phyloP scores from a whole-genome alignment of 2,888 invertebrate species.

The Chymomyza caudatula region DNA sequence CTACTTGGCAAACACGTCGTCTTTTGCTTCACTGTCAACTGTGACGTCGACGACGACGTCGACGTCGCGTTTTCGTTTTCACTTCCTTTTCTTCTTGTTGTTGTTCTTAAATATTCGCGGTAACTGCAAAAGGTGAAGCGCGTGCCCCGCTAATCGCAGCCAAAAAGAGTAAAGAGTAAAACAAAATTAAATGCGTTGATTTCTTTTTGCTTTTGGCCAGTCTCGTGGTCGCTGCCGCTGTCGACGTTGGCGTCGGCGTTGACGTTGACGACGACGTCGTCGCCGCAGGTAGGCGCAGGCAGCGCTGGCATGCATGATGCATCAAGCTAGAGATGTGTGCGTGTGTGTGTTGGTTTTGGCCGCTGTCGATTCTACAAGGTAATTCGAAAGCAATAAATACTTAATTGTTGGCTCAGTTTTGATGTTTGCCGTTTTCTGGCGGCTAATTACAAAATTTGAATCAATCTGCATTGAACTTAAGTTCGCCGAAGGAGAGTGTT shows the following conservation, averaged over 20 bases:
- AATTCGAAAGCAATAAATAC: conserved; percentile 67
- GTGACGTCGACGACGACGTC: background rate
- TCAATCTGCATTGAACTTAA: conserved; percentile 31
- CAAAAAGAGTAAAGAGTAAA: conserved; percentile 29
- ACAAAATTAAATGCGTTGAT: conserved; percentile 52
- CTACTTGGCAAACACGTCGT: too few relatives aligned
- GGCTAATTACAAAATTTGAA: conserved; percentile 61
- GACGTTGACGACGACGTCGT: conserved; percentile 5
- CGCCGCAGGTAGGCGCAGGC: conserved; percentile 48
- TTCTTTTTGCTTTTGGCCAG: conserved; percentile 32
- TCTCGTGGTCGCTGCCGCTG: background rate
- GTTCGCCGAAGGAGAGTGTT: background rate
- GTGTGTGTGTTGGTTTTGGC: conserved; percentile 18
- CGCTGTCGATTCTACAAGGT: conserved; percentile 41
- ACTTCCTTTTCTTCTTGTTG: conserved; percentile 2
- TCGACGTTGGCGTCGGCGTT: background rate
- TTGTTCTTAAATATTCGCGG: conserved; percentile 21
- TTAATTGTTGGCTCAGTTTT: conserved; percentile 54
- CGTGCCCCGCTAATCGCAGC: conserved; percentile 17
- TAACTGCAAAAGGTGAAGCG: conserved; percentile 8
- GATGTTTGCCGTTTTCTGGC: conserved; percentile 3
- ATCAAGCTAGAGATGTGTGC: conserved; percentile 6
- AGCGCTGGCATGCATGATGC: conserved; percentile 22
- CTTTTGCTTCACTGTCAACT: background rate
- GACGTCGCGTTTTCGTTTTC: background rate